Evolutionary conservation across 1,140 invertebrate genomes (phyloP).

Genomic region (Bombus affinis): DNA sequence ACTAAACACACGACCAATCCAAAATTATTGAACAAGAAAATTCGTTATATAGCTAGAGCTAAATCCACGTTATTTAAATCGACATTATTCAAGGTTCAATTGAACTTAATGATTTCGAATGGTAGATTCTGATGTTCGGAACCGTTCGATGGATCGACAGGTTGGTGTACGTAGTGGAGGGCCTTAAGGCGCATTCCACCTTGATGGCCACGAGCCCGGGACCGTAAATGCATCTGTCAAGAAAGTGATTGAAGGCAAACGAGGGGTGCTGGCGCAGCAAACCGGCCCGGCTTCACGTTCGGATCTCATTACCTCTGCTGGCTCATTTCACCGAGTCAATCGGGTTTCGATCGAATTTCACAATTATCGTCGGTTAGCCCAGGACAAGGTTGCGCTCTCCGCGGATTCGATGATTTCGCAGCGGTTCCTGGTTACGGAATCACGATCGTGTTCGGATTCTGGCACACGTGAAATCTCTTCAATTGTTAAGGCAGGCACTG

Average conservation of each 20-base stretch:
- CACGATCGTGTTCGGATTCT: not conserved
- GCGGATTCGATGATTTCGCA: constrained; percentile 26
- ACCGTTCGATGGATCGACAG: constrained; percentile 60
- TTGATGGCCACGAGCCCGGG: constrained; percentile 72
- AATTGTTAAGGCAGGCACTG: too few relatives aligned
- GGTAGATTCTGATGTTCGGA: too few relatives aligned
- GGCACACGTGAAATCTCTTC: not conserved
- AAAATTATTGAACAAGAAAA: too few relatives aligned
- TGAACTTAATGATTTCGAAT: too few relatives aligned
- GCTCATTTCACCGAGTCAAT: constrained; percentile 76
- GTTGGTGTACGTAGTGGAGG: constrained; percentile 12
- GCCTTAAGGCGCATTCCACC: constrained; percentile 74
- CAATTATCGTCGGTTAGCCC: constrained; percentile 74
- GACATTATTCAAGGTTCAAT: too few relatives aligned
- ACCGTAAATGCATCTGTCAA: constrained; percentile 80
- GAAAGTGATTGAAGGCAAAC: constrained; percentile 80
- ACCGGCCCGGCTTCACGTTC: constrained; percentile 46
- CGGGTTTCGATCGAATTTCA: constrained; percentile 78
- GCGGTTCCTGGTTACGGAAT: not conserved
- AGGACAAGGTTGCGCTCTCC: constrained; percentile 4
- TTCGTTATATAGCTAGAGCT: too few relatives aligned
- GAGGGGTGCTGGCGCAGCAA: constrained; percentile 64
- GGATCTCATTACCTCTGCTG: constrained; percentile 75
- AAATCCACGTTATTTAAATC: too few relatives aligned
- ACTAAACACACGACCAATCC: too few relatives aligned